Percentiles rank a stretch among this genome's conserved stretches.
These are phyloP conservation scores for Nerophis lumbriciformis DNA, from an alignment of 2,113 vertebrate genomes.

Conservation along the genomic window DNA sequence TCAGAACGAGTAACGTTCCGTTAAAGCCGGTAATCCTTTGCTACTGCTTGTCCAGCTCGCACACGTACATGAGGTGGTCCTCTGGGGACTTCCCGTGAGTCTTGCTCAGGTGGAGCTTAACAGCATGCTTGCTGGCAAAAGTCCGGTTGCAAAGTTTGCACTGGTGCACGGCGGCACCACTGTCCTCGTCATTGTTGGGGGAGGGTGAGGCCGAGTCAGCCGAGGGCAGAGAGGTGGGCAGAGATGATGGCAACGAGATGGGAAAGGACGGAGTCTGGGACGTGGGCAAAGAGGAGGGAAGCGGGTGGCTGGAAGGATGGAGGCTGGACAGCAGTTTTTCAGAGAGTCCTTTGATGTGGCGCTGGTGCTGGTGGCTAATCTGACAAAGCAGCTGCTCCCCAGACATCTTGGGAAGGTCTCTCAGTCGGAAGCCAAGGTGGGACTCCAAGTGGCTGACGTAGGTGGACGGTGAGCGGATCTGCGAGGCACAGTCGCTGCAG, in stretches of 20 bases:
- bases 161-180: slow-evolving; percentile 81
- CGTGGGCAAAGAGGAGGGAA: slow-evolving; percentile 56
- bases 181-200: slow-evolving; percentile 85
- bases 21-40: slow-evolving; percentile 63
- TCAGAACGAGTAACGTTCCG: slow-evolving; percentile 45
- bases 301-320: slow-evolving; percentile 61
- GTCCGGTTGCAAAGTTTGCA: slow-evolving; percentile 99
- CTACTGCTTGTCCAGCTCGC: slow-evolving; percentile 96
- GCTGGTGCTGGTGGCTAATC: slow-evolving; percentile 74
- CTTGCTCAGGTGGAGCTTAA: slow-evolving; percentile 99
- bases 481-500: slow-evolving; percentile 97
- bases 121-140: slow-evolving; percentile 98
- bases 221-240: slow-evolving; percentile 51
- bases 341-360: slow-evolving; percentile 87
- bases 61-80: slow-evolving; percentile 96
- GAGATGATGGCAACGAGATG: slow-evolving; percentile 48
- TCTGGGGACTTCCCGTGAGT: slow-evolving; percentile 98
- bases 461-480: slow-evolving; percentile 96
- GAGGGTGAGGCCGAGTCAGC: slow-evolving; percentile 71
- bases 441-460: slow-evolving; percentile 98
- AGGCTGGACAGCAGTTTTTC: slow-evolving; percentile 86
- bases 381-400: slow-evolving; percentile 90
- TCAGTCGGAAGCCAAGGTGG: slow-evolving; percentile 94
- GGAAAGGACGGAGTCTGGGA: slow-evolving; percentile 43
- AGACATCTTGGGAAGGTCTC: slow-evolving; percentile 94